These are phyloP conservation scores for Copsychus sechellarum DNA, from an alignment of 2,113 vertebrate genomes.

Conservation along the genomic window DNA sequence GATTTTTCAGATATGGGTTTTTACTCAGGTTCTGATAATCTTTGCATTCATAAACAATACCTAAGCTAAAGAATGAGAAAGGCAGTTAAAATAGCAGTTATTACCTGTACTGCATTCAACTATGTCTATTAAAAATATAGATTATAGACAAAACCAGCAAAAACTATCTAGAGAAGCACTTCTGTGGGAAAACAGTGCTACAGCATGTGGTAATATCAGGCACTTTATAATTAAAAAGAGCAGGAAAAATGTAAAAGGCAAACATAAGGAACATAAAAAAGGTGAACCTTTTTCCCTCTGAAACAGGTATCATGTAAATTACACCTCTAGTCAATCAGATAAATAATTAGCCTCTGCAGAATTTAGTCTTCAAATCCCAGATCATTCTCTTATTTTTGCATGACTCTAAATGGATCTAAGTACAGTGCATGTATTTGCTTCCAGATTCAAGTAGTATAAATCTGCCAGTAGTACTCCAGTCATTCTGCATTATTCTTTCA, in stretches of 20 bases:
- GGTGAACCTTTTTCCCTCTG: not conserved
- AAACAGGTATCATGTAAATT: not conserved
- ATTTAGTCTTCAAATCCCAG: slow-evolving; percentile 40
- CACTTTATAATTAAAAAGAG: not conserved
- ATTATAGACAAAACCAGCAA: not conserved
- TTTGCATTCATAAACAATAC: not conserved
- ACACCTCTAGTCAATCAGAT: not conserved
- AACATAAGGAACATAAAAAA: not conserved
- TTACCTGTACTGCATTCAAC: not conserved
- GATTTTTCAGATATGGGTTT: not conserved
- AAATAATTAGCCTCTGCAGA: slow-evolving; percentile 21
- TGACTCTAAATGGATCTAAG: not conserved
- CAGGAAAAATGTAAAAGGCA: not conserved
- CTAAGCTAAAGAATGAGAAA: not conserved
- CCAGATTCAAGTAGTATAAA: slow-evolving; percentile 6
- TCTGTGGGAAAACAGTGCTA: not conserved
- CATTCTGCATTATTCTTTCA: not conserved
- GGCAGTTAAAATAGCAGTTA: not conserved
- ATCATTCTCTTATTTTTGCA: not conserved
- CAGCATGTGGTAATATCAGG: not conserved
- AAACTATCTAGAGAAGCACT: not conserved
- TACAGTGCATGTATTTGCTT: not conserved
- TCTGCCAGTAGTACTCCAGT: not conserved
- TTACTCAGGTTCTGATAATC: not conserved
- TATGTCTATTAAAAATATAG: not conserved